These are phyloP conservation scores for Mormyrops attenuatus DNA, from an alignment of 2,797 vertebrate species.

Conservation along the genomic window DNA sequence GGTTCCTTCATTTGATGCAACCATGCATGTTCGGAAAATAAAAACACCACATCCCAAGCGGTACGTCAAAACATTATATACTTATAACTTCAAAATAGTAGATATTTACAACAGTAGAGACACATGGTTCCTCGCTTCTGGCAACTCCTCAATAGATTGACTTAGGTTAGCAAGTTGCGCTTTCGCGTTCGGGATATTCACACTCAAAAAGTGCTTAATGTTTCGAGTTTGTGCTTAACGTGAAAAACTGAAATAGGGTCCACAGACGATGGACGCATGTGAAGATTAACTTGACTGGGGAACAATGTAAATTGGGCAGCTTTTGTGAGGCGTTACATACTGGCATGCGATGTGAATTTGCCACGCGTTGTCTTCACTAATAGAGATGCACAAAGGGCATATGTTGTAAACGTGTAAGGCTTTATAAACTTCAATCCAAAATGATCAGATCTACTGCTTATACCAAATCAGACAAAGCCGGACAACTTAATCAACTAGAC, in stretches of 20 bases:
- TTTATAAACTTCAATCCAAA: constrained; percentile 10
- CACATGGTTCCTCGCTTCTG: background rate
- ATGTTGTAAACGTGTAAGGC: constrained; percentile 22
- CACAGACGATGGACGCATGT: constrained; percentile 9
- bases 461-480: constrained; percentile 12
- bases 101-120: background rate
- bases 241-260: background rate
- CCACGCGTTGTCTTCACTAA: constrained; percentile 21
- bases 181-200: background rate
- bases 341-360: constrained; percentile 21
- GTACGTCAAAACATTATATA: background rate
- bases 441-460: constrained; percentile 19
- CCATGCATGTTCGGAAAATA: background rate
- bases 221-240: background rate
- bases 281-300: constrained; percentile 21
- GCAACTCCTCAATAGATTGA: background rate
- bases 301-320: constrained; percentile 16
- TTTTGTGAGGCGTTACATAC: constrained; percentile 15
- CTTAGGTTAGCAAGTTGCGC: background rate
- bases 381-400: constrained; percentile 18
- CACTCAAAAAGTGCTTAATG: background rate
- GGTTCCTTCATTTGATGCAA: background rate
- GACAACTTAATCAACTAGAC: constrained; percentile 20
- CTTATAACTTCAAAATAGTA: background rate
- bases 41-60: background rate